Evolutionary conservation across 1,140 invertebrate genomes (phyloP).

Genomic region (Samia ricini): DNA sequence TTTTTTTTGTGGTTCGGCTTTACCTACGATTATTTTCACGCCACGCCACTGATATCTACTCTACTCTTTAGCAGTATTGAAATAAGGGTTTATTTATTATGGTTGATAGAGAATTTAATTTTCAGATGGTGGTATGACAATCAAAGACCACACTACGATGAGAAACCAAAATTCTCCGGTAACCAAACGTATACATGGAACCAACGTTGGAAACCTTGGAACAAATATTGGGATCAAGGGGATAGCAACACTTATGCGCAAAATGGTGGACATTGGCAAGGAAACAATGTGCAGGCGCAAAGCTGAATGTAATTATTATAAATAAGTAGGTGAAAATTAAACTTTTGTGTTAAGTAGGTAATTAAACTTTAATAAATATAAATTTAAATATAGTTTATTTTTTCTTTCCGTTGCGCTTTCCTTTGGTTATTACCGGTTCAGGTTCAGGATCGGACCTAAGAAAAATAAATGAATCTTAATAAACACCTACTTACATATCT

Average conservation of each 20-base stretch:
- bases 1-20: too few species aligned
- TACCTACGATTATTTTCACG: too few species aligned
- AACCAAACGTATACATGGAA: conserved; percentile 14
- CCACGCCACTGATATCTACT: too few species aligned
- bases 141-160: too few species aligned
- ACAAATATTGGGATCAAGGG: conserved; percentile 36
- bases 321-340: background rate
- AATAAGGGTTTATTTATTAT: too few species aligned
- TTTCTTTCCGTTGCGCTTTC: conserved; percentile 33
- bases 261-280: conserved; percentile 24
- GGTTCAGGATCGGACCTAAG: conserved; percentile 52
- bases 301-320: background rate
- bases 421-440: conserved; percentile 37
- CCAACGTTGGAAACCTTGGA: conserved; percentile 40
- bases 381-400: conserved; percentile 22
- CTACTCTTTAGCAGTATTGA: too few species aligned
- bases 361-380: conserved; percentile 11
- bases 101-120: background rate
- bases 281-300: conserved; percentile 16
- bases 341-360: background rate
- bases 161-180: too few species aligned
- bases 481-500: background rate
- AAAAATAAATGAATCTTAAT: conserved; percentile 12
- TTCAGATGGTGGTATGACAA: background rate
- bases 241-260: background rate